Evolutionary conservation across 2,888 invertebrate species (phyloP).

Genomic region (Cantharis rufa): DNA sequence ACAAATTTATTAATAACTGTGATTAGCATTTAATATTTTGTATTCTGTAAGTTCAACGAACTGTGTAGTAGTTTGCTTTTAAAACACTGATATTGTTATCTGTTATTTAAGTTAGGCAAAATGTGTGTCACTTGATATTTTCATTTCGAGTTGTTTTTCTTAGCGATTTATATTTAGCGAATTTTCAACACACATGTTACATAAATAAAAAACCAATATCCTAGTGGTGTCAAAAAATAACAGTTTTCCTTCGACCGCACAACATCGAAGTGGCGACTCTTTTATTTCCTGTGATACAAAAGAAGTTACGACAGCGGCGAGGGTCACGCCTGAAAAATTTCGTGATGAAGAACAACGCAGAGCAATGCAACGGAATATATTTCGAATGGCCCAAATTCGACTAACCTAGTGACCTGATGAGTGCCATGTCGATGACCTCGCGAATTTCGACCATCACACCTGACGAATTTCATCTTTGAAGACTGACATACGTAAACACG

Average conservation of each 20-base stretch:
- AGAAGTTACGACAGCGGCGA: background rate
- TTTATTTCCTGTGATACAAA: constrained; percentile 2
- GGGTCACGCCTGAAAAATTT: constrained; percentile 24
- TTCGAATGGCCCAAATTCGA: constrained; percentile 45
- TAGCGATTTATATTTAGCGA: constrained; percentile 21
- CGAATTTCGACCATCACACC: constrained; percentile 31
- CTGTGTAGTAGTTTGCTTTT: constrained; percentile 28
- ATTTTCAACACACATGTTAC: constrained; percentile 24
- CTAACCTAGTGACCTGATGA: constrained; percentile 46
- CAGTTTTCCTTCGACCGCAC: background rate
- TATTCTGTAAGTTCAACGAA: constrained; percentile 13
- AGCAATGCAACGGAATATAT: constrained; percentile 37
- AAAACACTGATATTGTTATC: constrained; percentile 28
- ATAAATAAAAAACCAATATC: constrained; percentile 19
- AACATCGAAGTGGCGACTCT: background rate
- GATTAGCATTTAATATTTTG: background rate
- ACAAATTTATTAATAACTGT: background rate
- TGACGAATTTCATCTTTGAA: constrained; percentile 16
- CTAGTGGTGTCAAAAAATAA: background rate
- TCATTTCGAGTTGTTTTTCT: constrained; percentile 21
- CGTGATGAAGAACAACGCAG: constrained; percentile 12
- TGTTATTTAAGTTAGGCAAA: constrained; percentile 21
- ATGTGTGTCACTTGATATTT: constrained; percentile 33
- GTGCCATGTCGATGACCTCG: constrained; percentile 36
- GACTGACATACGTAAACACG: constrained; percentile 15